Percentiles rank a stretch among this genome's conserved stretches.
phyloP scores from a whole-genome alignment of 1,140 invertebrate species.

The Gryllus bimaculatus region DNA sequence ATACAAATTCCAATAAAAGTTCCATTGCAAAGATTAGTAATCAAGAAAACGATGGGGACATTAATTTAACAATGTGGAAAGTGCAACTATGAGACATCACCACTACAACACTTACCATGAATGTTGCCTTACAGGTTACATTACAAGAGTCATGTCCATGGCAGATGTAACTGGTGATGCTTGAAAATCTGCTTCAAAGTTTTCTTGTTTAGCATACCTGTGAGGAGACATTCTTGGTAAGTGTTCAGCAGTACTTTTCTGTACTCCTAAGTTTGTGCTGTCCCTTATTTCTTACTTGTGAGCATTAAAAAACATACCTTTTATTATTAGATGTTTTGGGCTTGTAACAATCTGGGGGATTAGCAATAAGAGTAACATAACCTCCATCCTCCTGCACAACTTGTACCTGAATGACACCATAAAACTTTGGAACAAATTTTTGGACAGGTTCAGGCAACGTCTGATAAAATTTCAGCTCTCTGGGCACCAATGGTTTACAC shows the following conservation, averaged over 20 bases:
- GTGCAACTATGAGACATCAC: conserved; percentile 10
- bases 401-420: conserved; percentile 32
- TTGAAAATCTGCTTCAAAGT: neutral
- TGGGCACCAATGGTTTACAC: conserved; percentile 48
- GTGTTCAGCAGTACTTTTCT: neutral
- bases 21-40: too few relatives aligned
- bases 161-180: neutral
- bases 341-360: conserved; percentile 29
- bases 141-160: conserved; percentile 8
- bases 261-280: too few relatives aligned
- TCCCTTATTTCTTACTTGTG: neutral
- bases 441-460: conserved; percentile 40
- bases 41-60: too few relatives aligned
- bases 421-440: conserved; percentile 43
- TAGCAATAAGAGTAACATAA: conserved; percentile 39
- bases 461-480: conserved; percentile 47
- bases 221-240: conserved; percentile 20
- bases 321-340: conserved; percentile 18
- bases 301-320: conserved; percentile 16
- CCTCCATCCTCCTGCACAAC: conserved; percentile 36
- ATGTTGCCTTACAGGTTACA: conserved; percentile 16
- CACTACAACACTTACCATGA: conserved; percentile 15
- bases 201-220: conserved; percentile 7
- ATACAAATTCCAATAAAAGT: neutral
- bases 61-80: too few relatives aligned